Percentiles rank a stretch among this genome's conserved stretches.
Evolutionary conservation across 64 coral and sea anemone species (phyloP).

Genomic region (Stichodactyla helianthus): DNA sequence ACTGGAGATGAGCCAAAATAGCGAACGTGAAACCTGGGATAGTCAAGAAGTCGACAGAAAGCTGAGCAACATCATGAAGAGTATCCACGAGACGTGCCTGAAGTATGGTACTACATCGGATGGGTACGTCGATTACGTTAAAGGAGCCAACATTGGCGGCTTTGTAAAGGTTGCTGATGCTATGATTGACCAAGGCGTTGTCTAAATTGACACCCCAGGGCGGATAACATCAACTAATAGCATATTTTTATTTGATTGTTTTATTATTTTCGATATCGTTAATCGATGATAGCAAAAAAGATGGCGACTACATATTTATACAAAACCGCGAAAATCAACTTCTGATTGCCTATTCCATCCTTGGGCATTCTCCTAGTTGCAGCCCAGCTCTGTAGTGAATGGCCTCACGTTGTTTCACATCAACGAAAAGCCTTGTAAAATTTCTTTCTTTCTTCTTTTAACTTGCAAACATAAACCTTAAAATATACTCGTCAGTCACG

Average conservation of each 20-base stretch:
- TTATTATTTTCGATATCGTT: background rate
- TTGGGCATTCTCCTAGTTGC: no score
- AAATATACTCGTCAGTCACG: no score
- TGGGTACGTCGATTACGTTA: slow-evolving; percentile 82
- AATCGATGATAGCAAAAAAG: background rate
- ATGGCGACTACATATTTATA: background rate
- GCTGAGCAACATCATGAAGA: slow-evolving; percentile 65
- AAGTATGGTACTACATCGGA: slow-evolving; percentile 45
- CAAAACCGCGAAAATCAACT: background rate
- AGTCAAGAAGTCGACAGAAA: slow-evolving; percentile 75
- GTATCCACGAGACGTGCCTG: slow-evolving; percentile 54
- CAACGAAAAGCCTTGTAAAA: no score
- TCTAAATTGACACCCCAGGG: slow-evolving; percentile 2
- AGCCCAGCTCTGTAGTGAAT: no score
- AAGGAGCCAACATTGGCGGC: slow-evolving; percentile 79
- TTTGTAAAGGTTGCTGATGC: slow-evolving; percentile 87
- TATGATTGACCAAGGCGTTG: slow-evolving; percentile 80
- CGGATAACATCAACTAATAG: background rate
- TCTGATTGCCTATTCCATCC: no score
- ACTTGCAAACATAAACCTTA: no score
- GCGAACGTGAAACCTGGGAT: slow-evolving; percentile 70
- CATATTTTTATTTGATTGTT: background rate
- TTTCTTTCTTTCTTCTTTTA: no score
- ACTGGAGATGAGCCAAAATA: slow-evolving; percentile 93
- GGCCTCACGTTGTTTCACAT: no score